phyloP scores from a whole-genome alignment of 2,797 vertebrate species.

The Centropyge bicolor region DNA sequence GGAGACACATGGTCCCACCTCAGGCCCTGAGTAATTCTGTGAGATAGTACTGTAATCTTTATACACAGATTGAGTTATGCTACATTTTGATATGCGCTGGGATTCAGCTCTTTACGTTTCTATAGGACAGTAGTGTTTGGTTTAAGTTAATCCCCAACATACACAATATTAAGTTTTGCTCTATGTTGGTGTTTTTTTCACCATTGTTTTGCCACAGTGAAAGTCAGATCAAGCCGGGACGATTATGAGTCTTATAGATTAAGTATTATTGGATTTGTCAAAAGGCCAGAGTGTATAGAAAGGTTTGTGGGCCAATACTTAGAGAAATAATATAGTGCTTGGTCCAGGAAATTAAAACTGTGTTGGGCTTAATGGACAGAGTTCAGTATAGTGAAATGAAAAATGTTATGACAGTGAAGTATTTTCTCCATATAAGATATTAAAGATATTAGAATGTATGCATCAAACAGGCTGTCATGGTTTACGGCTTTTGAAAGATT shows the following conservation, averaged over 20 bases:
- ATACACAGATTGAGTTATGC: conserved; percentile 11
- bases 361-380: conserved; percentile 23
- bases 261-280: conserved; percentile 26
- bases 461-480: conserved; percentile 1
- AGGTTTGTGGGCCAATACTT: conserved; percentile 32
- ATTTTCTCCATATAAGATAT: neutral
- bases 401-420: conserved; percentile 15
- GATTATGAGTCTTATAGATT: conserved; percentile 14
- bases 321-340: conserved; percentile 6
- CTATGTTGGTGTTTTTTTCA: conserved; percentile 25
- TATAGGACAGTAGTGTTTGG: conserved; percentile 16
- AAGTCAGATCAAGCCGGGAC: conserved; percentile 6
- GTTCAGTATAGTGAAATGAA: conserved; percentile 19
- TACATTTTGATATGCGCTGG: conserved; percentile 12
- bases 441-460: conserved; percentile 10
- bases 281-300: conserved; percentile 26
- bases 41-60: conserved; percentile 22
- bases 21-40: neutral
- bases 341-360: conserved; percentile 30
- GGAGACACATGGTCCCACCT: neutral
- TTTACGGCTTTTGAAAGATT: conserved; percentile 15
- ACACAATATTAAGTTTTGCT: conserved; percentile 12
- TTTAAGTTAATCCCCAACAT: conserved; percentile 22
- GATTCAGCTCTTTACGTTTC: conserved; percentile 25
- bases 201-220: conserved; percentile 12